Evolutionary conservation across 2,797 vertebrate species (phyloP), one percentile per base, ranked within the genome.

Genomic region (Rhabdomys pumilio): DNA sequence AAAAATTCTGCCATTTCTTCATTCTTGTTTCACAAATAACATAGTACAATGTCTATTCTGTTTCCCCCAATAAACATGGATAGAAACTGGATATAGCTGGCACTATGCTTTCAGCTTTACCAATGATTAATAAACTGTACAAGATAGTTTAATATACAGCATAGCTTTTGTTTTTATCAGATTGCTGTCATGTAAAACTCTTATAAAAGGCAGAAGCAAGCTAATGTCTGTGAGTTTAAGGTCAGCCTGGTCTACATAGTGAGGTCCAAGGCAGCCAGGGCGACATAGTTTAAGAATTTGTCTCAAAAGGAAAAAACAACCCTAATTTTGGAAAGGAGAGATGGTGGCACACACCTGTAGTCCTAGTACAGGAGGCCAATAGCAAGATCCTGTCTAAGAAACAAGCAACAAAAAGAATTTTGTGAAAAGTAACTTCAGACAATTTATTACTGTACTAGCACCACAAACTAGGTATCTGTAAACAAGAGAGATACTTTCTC

Each of bases 101-200:
- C 50, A 57, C 73, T 89, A n/a, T 69, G 61, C 50, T 92, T 92
- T 93, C 29, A 79, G 55, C 90, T 97, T 90, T 96, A 29, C 5
- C 50, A 87, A 61, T 95, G 44, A 81, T 53, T 92, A 92, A 75
- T 93, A 72, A 92, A 63, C 13, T 72, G 31, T 91, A 53, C 50
- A 24, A 83, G 26, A 69, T 6, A 80, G 57, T 10, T 87, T 91
- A 82, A 86, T 61, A 20, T 89, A 82, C 29, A 9, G 2, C 59
- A 41, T 75, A 63, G n/a, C 6, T 31, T 50, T 55, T 57, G 44
- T 85, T 85, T 88, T 88, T 31, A 82, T 55, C 67, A 83, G 38
- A 88, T 79, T 94, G 8, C 67, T 90, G 26, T 95, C 53, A 76
- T 34, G 91, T 93, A 90, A 91, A 57, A 94, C 80, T 88, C 50